Base-by-base conservation (phyloP, 2,888 invertebrate genomes). In the Dromius quadrimaculatus region DNA sequence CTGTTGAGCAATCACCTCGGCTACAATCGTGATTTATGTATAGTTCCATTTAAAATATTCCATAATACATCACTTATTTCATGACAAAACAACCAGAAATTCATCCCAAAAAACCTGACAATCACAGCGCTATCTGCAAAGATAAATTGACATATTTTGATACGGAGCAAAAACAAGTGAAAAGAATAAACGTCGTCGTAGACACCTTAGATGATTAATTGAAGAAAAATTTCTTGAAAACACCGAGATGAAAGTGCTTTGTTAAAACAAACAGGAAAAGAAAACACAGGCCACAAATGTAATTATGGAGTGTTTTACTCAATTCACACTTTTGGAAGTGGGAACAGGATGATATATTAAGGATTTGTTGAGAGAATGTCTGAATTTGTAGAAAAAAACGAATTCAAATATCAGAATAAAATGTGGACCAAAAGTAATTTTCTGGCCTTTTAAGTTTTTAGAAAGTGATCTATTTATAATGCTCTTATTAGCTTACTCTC, bases 1-100 rank as follows among this genome's bases (percentile, higher is more conserved):
- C 19, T 47, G 22, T 47, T 47, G 47, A 47, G 11, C 47, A 47
- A 47, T 47, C 47, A 47, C 22, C n/a, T 47, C 19, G 19, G 43
- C 19, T 45, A 19, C 19, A n/a, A 15, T 11, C 20, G 47, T 47
- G 47, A 47, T 47, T 47, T 47, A 47, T 47, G 22, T 22, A 20
- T 47, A 47, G 47, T 47, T 47, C 47, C 20, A 47, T 20, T 23
- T 22, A 47, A 47, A 47, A 22, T 22, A 22, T 47, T 47, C 13
- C 47, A 47, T 23, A 36, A 36, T 36, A 36, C 36, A 36, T 36
- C 36, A 36, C 36, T 36, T 36, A 11, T 36, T 36, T 8, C n/a
- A 36, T 36, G 32, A 32, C 32, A 32, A 32, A 32, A 32, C 32
- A 32, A 32, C 6, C 32, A 6, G 2, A 32, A 6, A 32, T 32